Evolutionary conservation across 1,140 invertebrate species (phyloP).

Genomic region (Sarcophaga bullata): DNA sequence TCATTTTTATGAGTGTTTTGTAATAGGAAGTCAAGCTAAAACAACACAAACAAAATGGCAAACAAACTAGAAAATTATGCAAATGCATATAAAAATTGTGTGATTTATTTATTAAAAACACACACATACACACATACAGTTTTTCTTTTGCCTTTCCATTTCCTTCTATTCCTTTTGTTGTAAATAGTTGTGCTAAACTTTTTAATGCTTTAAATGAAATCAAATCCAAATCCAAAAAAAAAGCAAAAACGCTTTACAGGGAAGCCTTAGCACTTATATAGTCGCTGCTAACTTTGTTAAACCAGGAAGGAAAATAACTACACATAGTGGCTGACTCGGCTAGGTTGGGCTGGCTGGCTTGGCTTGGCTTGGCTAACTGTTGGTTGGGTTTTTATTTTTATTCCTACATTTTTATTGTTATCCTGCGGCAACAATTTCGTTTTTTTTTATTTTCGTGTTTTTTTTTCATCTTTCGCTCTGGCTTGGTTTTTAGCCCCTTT

Average conservation of each 20-base stretch:
- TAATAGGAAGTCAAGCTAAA: not conserved
- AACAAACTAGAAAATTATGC: slow-evolving; percentile 26
- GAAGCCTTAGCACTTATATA: not conserved
- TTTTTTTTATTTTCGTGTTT: not conserved
- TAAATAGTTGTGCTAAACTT: not conserved
- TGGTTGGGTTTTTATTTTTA: not conserved
- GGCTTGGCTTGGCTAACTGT: not conserved
- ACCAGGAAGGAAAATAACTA: not conserved
- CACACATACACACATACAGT: not conserved
- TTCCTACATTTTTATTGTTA: slow-evolving; percentile 31
- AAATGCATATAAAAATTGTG: slow-evolving; percentile 31
- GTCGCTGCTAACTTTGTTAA: not conserved
- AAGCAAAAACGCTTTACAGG: not conserved
- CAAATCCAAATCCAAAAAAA: not conserved
- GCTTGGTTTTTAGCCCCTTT: slow-evolving; percentile 4
- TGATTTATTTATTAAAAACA: slow-evolving; percentile 27
- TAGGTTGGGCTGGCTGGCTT: no score
- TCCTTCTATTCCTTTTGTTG: not conserved
- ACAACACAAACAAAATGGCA: not conserved
- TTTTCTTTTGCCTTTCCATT: not conserved
- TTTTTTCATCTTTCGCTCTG: not conserved
- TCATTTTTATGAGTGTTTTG: no score
- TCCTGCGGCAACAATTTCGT: slow-evolving; percentile 32
- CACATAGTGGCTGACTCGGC: not conserved
- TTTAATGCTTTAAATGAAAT: not conserved